phyloP scores from a whole-genome alignment of 2,797 vertebrate species.

The Oryzias sinensis region DNA sequence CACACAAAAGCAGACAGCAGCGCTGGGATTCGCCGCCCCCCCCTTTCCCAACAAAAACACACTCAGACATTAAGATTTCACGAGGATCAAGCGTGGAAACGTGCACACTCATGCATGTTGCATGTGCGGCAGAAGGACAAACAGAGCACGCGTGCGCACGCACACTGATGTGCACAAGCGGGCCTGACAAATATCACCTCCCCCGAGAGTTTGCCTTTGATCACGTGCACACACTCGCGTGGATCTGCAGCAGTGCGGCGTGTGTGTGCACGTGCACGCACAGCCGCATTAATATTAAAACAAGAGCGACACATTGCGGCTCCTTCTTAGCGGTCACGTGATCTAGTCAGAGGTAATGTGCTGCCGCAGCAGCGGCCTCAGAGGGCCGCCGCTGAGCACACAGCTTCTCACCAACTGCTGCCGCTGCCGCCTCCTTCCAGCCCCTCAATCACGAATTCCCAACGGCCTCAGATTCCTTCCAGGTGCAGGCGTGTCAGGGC shows the following conservation, averaged over 20 bases:
- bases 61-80: background rate
- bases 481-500: no score
- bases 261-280: conserved; percentile 13
- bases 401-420: no score
- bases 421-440: no score
- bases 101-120: no score
- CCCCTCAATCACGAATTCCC: no score
- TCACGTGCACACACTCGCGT: conserved; percentile 11
- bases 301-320: conserved; percentile 2
- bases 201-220: conserved; percentile 19
- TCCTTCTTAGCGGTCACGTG: conserved; percentile 33
- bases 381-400: conserved; percentile 5
- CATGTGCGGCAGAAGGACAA: background rate
- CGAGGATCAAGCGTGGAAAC: background rate
- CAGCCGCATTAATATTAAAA: conserved; percentile 33
- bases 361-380: conserved; percentile 14
- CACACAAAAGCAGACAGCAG: background rate
- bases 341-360: conserved; percentile 51
- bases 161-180: conserved; percentile 3
- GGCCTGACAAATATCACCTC: conserved; percentile 31
- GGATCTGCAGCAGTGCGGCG: background rate
- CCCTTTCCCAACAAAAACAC: background rate
- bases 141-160: background rate
- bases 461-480: background rate
- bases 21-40: background rate